phyloP scores from a whole-genome alignment of 2,888 invertebrate species.

The Cryptophagus acutangulus region DNA sequence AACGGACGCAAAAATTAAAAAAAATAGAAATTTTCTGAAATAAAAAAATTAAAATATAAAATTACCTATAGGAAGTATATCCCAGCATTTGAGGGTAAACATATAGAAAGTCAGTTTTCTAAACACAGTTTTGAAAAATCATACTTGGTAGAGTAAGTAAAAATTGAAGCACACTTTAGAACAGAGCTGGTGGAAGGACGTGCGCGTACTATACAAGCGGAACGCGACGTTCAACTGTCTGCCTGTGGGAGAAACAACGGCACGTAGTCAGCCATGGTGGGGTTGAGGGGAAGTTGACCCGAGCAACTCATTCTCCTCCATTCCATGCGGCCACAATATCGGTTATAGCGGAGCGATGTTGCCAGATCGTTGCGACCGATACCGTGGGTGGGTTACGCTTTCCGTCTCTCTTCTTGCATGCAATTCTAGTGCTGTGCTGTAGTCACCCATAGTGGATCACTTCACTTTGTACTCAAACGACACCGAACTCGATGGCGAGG shows the following conservation, averaged over 20 bases:
- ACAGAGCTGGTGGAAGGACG: conserved; percentile 2
- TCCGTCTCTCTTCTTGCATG: conserved; percentile 16
- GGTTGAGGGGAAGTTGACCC: conserved; percentile 56
- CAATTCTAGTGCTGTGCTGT: no score
- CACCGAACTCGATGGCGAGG: conserved; percentile 22
- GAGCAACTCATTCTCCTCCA: conserved; percentile 47
- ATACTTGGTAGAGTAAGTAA: conserved; percentile 15
- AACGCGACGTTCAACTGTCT: conserved; percentile 48
- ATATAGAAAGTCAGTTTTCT: conserved; percentile 45
- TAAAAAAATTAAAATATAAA: conserved; percentile 14
- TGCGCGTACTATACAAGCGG: conserved; percentile 29
- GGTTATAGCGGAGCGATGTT: conserved; percentile 45
- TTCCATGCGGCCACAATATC: conserved; percentile 52
- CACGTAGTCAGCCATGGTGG: conserved; percentile 44
- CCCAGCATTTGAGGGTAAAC: conserved; percentile 62
- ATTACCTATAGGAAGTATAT: conserved; percentile 62
- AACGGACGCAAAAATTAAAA: no score
- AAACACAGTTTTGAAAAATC: conserved; percentile 31
- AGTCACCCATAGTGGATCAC: conserved; percentile 27
- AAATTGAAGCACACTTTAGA: conserved; percentile 18
- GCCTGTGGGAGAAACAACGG: conserved; percentile 59
- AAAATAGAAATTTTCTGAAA: no score
- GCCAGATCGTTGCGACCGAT: conserved; percentile 40
- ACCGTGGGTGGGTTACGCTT: conserved; percentile 44
- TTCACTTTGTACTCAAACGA: conserved; percentile 27